Evolutionary conservation across 2,888 invertebrate genomes (phyloP), one percentile per base, ranked within the genome.

Genomic region (Lasioglossum vierecki): DNA sequence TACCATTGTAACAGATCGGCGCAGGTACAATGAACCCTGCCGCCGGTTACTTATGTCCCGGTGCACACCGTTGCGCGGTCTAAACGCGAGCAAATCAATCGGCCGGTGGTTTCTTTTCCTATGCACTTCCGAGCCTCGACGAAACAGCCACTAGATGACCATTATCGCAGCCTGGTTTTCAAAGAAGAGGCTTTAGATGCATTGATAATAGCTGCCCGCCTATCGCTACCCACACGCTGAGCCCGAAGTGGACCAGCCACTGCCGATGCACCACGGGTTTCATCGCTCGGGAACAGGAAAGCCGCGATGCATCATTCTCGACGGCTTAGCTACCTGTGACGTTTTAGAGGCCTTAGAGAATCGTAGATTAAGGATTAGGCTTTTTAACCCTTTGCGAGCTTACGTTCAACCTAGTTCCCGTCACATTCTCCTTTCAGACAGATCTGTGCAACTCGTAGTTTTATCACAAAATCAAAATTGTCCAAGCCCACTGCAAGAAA

Each of bases 51-150:
- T 68, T 63, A 49, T 66, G 49, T 39, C 57, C n/a, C 30, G 22
- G 44, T 60, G 26, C 41, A 60, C 26, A 53, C 46, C 26, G 70
- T 78, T 41, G 57, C 11, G 22, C 74, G 68, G 53, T 76, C 41
- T 49, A 53, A 30, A 80, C 30, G 74, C 74, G 46, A n/a, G 39
- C 35, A 41, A 39, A 39, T 68, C 39, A 39, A 68, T 68, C 68
- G 35, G 4, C 22, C 53, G 53, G n/a, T n/a, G 22, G 22, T 9
- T 35, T 41, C 41, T 39, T 39, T 68, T n/a, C 35, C 11, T 39
- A 39, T n/a, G 22, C 41, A 35, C 22, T 11, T 4, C 11, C 6
- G 68, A 68, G 39, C 35, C 35, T 18, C 66, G 6, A 26, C 15
- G 63, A 63, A 30, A 30, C 6, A 63, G 6, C 63, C 63, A 63